Evolutionary conservation across 1,140 invertebrate genomes (phyloP).

Genomic region (Notospermus geniculatus): DNA sequence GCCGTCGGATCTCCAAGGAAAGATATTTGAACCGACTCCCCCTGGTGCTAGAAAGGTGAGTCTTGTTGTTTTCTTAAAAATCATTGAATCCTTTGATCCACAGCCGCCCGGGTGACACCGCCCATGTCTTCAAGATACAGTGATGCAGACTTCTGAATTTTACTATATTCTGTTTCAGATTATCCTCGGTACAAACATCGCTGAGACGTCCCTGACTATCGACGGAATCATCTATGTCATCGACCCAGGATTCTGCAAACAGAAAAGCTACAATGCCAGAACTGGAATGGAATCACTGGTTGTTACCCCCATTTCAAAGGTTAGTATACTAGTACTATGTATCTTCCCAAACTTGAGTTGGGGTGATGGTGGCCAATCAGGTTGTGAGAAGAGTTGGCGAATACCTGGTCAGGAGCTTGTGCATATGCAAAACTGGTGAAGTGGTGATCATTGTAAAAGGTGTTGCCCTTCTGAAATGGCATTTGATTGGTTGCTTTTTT

Average conservation of each 20-base stretch:
- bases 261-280: conserved; percentile 97
- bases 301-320: conserved; percentile 96
- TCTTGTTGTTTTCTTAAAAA: neutral
- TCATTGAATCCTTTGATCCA: too few species aligned
- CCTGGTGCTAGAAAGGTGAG: conserved; percentile 80
- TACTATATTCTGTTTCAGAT: conserved; percentile 64
- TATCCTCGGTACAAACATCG: conserved; percentile 97
- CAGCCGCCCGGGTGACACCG: too few species aligned
- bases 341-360: too few species aligned
- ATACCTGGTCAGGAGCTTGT: too few species aligned
- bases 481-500: too few species aligned
- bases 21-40: conserved; percentile 96
- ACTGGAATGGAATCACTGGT: conserved; percentile 98
- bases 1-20: conserved; percentile 97
- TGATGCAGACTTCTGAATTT: too few species aligned
- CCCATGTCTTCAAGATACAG: too few species aligned
- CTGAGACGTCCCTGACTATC: conserved; percentile 98
- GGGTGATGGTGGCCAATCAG: too few species aligned
- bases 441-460: too few species aligned
- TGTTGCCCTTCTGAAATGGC: too few species aligned
- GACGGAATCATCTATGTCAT: conserved; percentile 99
- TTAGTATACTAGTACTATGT: conserved; percentile 11
- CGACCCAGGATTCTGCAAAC: conserved; percentile 98
- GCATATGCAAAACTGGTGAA: too few species aligned
- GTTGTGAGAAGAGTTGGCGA: too few species aligned